These are phyloP conservation scores for Dufourea novaeangliae DNA, from an alignment of 1,140 invertebrate species.

Conservation along the genomic window DNA sequence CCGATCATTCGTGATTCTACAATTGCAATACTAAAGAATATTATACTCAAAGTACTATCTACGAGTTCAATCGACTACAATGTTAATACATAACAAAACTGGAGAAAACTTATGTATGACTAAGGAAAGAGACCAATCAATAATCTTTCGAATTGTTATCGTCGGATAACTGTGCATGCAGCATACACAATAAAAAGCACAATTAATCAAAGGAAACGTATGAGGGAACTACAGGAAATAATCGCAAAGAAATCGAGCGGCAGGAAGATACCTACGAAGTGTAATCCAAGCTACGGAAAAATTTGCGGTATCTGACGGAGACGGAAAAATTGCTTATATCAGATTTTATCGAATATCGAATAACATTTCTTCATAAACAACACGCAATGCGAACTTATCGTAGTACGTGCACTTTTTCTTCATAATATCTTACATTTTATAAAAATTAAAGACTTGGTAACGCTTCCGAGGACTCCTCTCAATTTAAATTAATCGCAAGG, in stretches of 20 bases:
- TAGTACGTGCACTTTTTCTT: not conserved
- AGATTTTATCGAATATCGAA: conserved; percentile 18
- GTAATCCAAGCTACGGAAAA: conserved; percentile 8
- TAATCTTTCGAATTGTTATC: not conserved
- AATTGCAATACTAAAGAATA: not conserved
- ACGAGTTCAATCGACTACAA: conserved; percentile 2
- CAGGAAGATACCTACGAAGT: not conserved
- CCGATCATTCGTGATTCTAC: not conserved
- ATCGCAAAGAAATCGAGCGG: not conserved
- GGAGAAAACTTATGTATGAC: not conserved
- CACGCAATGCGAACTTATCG: not conserved
- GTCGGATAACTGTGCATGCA: conserved; percentile 31
- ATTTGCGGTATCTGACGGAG: not conserved
- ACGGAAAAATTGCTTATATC: not conserved
- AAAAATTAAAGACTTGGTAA: too few relatives aligned
- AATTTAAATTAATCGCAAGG: too few relatives aligned
- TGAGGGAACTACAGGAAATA: not conserved
- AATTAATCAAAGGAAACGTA: conserved; percentile 19
- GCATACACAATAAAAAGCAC: conserved; percentile 34
- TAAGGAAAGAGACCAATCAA: not conserved
- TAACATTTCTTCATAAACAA: conserved; percentile 9
- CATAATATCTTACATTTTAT: too few relatives aligned
- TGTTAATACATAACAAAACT: conserved; percentile 6
- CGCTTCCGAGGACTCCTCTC: too few relatives aligned
- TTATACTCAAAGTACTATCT: not conserved